Evolutionary conservation across 2,797 vertebrate species (phyloP), one percentile per base, ranked within the genome.

Genomic region (Peromyscus aztecus): DNA sequence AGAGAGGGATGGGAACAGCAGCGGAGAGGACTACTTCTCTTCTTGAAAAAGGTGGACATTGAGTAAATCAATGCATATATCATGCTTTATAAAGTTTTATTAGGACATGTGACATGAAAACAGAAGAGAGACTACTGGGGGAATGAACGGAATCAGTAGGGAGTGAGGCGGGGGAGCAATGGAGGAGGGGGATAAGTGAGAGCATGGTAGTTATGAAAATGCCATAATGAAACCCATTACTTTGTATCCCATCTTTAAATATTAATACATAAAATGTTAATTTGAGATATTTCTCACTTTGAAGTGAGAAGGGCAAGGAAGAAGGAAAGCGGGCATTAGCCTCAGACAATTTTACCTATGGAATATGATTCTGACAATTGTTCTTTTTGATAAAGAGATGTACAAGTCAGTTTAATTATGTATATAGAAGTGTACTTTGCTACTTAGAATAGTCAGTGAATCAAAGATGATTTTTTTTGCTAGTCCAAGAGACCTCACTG

Each of bases 361-460:
- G 43, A 46, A 52, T 84, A 78, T 52, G 89, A 82, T 89, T 67
- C 61, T 77, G 29, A 40, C 3, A 73, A 37, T 82, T 67, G 59
- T 52, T 94, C 31, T 90, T 69, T 65, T 71, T 89, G 40, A 73
- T 67, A 61, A 94, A 67, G 17, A 76, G 27, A 37, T 61, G 2
- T 80, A 90, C 37, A 86, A 90, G 23, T 91, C 69, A 65, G 77
- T 86, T 77, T 83, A 91, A 77, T 16, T 94, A 11, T 87, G 29
- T 52, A 89, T 76, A 73, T 76, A 31, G 9, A 61, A 78, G 46
- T 89, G 24, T 73, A 4, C 21, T 59, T 95, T 92, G 80, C 89
- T 71, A 6, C 43, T 94, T 91, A 86, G 89, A 92, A 89, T 75
- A 89, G 34, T 46, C 11, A 75, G 27, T 61, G 24, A 14, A 87